A percentile compares a stretch with the other conserved stretches of the same genome.
Conservation (phyloP, 2,113 vertebrate genomes). For the Dryoscopus gambensis region DNA sequence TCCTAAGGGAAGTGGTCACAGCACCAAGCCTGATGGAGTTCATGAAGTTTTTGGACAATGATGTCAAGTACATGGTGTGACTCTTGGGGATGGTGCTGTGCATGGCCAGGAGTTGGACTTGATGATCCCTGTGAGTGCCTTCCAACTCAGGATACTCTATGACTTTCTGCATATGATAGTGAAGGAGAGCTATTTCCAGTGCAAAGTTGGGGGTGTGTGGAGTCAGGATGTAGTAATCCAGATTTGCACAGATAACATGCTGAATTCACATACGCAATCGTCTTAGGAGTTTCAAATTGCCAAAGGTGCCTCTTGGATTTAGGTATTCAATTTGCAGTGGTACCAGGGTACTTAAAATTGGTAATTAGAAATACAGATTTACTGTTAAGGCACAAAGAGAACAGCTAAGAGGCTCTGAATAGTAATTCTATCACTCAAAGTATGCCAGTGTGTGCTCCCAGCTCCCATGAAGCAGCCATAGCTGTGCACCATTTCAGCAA, state of each 20-base stretch:
- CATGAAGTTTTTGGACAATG: neutral
- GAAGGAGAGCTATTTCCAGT: neutral
- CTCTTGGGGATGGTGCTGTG: neutral
- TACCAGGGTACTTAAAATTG: neutral
- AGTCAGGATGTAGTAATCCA: neutral
- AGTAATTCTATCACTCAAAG: neutral
- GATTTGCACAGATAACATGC: rapidly evolving
- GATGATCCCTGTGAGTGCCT: neutral
- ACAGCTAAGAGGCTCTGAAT: neutral
- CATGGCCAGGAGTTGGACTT: neutral
- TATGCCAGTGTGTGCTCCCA: neutral
- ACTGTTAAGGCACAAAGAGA: neutral
- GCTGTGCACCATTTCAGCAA: neutral
- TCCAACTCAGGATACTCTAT: neutral
- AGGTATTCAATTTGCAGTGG: neutral
- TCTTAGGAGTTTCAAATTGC: neutral
- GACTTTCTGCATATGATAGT: neutral
- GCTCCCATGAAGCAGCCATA: neutral
- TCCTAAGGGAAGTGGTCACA: neutral
- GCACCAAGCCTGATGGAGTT: neutral
- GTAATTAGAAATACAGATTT: neutral
- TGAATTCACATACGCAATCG: neutral
- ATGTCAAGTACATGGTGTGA: neutral
- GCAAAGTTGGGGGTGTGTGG: neutral
- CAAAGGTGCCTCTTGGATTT: neutral